Percentiles rank a stretch among this genome's conserved stretches.
Conservation (phyloP, 37 sponge, comb jelly and placozoan genomes). For the Mnemiopsis leidyi region DNA sequence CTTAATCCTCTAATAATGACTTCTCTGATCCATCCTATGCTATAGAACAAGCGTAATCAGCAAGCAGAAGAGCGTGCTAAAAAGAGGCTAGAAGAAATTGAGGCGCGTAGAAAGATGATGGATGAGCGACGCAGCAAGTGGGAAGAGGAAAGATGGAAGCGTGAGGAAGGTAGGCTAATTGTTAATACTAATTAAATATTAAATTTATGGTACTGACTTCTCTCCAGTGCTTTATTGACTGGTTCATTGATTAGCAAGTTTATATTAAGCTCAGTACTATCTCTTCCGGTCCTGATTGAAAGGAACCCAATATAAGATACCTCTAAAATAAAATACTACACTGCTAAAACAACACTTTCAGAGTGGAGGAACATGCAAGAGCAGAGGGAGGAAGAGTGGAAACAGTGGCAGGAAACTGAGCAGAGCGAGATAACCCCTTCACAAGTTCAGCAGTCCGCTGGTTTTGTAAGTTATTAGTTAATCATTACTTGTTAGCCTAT, state of each 20-base stretch:
- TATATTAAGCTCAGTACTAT: too few relatives aligned
- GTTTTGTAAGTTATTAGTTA: not conserved
- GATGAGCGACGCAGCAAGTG: conserved; percentile 60
- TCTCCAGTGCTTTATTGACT: too few relatives aligned
- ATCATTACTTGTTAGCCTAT: not conserved
- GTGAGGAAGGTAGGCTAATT: conserved; percentile 33
- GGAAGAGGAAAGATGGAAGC: conserved; percentile 59
- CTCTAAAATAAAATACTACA: too few relatives aligned
- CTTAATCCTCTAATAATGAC: not conserved
- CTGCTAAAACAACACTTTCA: too few relatives aligned
- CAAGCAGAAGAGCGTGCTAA: conserved; percentile 63
- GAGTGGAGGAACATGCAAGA: conserved; percentile 64
- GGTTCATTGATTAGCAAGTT: too few relatives aligned
- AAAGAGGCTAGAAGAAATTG: conserved; percentile 41
- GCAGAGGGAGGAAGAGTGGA: conserved; percentile 31
- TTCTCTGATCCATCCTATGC: not conserved
- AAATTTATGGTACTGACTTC: too few relatives aligned
- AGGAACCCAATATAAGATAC: too few relatives aligned
- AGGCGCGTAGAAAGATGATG: conserved; percentile 37
- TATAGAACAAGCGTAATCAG: conserved; percentile 34
- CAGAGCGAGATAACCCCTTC: conserved; percentile 18
- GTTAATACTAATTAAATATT: too few relatives aligned
- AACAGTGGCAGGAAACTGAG: conserved; percentile 58
- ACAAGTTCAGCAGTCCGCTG: conserved; percentile 9
- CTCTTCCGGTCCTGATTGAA: too few relatives aligned